Evolutionary conservation across 1,140 invertebrate genomes (phyloP), one percentile per base, ranked within the genome.

Genomic region (Micrasema longulum): DNA sequence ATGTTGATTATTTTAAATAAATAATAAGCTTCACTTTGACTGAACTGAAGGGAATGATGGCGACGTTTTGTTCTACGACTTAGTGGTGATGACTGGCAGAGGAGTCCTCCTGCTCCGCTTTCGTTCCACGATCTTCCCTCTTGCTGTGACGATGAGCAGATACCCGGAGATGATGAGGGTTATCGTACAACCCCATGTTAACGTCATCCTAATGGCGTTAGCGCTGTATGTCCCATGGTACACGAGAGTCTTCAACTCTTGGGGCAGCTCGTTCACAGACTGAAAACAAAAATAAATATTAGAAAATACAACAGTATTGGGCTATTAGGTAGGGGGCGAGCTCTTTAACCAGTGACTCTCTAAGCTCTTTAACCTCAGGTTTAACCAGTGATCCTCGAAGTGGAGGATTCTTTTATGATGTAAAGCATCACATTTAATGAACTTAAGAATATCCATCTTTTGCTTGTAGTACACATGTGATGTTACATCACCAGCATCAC

Each of bases 151-250:
- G 6, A 69, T 14, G 26, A 69, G 41, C 38, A 60, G 36, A 2
- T 22, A 31, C 1, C 52, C 52, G 11, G 53, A 60, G 18, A 69
- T 38, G 1, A 69, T 16, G 36, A 69, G 38, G 16, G 36, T 53
- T 4, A 60, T 20, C 14, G 41, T 75, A 48, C 79, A 82, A 14
- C 79, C 79, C 1, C 81, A 80, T 0, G 77, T 80, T 0, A 85
- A 72, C 0, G 79, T 80, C 0, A 85, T 75, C 47, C 82, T 80
- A 0, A 77, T 78, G 0, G 83, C 82, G 1, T 81, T 82, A 0
- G 83, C 83, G 0, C 83, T 84, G 73, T 79, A 85, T 0, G 84
- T 85, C 1, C 83, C 84, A 70, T 85, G 84, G 76, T 85, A 85
- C 0, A 85, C 78, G 0, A 85, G 74, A 0, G 81, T 78, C 14